These are phyloP conservation scores for Tangara arthus DNA, from an alignment of 2,797 vertebrate genomes.

Conservation along the genomic window DNA sequence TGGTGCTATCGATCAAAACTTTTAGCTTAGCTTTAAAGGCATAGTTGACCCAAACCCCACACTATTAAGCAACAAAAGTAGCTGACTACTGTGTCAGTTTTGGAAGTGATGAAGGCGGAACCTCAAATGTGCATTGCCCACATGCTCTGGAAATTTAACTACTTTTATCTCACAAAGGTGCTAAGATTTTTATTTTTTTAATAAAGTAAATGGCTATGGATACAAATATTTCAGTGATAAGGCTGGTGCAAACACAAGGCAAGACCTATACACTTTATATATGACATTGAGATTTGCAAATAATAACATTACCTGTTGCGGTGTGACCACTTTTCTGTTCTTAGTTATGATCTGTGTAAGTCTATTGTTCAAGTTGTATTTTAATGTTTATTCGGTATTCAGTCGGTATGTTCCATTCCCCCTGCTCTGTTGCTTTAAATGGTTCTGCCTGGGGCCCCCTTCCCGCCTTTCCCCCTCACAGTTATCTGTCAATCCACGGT, in stretches of 20 bases:
- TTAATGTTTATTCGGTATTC: no score
- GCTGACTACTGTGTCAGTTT: background rate
- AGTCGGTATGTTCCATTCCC: no score
- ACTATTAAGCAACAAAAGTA: background rate
- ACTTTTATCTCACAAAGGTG: background rate
- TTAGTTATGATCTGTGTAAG: no score
- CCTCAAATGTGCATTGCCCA: background rate
- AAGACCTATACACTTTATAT: background rate
- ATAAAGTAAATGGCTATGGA: background rate
- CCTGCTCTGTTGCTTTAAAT: no score
- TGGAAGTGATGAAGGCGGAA: background rate
- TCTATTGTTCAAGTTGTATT: no score
- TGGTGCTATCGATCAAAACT: background rate
- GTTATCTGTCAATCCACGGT: no score
- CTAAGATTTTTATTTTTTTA: background rate
- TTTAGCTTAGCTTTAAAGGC: background rate
- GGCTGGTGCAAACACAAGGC: background rate
- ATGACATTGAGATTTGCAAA: background rate
- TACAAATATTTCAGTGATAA: background rate
- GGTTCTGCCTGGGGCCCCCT: no score
- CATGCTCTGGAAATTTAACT: background rate
- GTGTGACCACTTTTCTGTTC: no score
- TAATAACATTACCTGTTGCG: background rate
- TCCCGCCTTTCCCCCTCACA: no score
- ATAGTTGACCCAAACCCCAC: background rate